A percentile compares a stretch with the other conserved stretches of the same genome.
Conservation (phyloP, 2,113 vertebrate genomes). For the Crotalus horridus region DNA sequence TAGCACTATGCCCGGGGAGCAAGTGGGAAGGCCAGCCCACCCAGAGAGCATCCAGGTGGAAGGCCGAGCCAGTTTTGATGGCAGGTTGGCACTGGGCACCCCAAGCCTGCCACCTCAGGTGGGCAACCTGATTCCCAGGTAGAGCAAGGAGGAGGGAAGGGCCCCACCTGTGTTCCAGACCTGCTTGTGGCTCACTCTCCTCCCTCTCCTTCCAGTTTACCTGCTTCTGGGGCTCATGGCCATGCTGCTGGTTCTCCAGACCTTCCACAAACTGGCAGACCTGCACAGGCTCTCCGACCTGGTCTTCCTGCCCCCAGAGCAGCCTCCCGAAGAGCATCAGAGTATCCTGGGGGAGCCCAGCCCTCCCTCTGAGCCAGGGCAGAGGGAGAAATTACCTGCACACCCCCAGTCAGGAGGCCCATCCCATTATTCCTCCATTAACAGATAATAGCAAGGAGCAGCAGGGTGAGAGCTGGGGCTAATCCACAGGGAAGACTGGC, state of each 20-base stretch:
- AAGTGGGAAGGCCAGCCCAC: fast-evolving
- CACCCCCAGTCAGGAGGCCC: slow-evolving; percentile 39
- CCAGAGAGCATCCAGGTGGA: no score
- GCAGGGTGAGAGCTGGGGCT: slow-evolving; percentile 43
- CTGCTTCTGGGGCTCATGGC: slow-evolving; percentile 82
- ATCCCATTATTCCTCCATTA: slow-evolving; percentile 75
- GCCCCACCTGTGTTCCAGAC: no score
- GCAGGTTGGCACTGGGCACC: background rate
- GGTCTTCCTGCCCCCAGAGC: slow-evolving; percentile 70
- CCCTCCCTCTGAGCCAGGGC: background rate
- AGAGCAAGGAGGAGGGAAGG: no score
- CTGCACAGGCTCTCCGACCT: slow-evolving; percentile 79
- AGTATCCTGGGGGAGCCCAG: slow-evolving; percentile 43
- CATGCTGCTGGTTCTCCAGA: slow-evolving; percentile 83
- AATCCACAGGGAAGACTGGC: slow-evolving; percentile 39
- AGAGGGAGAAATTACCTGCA: background rate
- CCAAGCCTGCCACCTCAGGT: background rate
- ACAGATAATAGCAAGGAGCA: slow-evolving; percentile 54
- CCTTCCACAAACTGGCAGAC: slow-evolving; percentile 79
- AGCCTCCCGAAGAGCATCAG: background rate
- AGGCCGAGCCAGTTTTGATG: background rate
- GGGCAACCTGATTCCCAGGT: background rate
- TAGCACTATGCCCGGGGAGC: background rate
- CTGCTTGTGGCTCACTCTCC: background rate
- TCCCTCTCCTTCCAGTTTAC: slow-evolving; percentile 65